Percentiles rank a stretch among this genome's conserved stretches.
Evolutionary conservation across 2,113 vertebrate genomes (phyloP).

Genomic region (Pionites leucogaster): DNA sequence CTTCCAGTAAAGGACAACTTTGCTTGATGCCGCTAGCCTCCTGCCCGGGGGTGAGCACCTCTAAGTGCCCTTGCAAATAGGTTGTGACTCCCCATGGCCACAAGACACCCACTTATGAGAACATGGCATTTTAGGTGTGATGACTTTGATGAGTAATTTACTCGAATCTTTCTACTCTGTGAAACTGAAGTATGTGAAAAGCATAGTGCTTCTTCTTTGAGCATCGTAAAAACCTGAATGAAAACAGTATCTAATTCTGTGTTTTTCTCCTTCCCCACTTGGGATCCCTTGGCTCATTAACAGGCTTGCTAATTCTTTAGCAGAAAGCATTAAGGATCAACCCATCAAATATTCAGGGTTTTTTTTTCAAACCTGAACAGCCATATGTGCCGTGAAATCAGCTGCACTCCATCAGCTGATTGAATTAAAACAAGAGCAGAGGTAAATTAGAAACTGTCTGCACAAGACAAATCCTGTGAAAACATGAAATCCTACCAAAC

Average conservation of each 20-base stretch:
- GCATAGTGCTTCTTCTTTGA: neutral
- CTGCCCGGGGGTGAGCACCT: neutral
- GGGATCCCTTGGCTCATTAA: conserved; percentile 50
- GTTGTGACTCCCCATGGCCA: neutral
- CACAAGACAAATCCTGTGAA: conserved; percentile 56
- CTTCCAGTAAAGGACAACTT: neutral
- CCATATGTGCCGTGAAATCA: conserved; percentile 57
- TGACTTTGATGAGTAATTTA: neutral
- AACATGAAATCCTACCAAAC: conserved; percentile 56
- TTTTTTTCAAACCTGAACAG: conserved; percentile 34
- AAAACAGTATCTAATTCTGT: conserved; percentile 4
- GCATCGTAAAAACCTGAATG: neutral
- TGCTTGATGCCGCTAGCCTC: neutral
- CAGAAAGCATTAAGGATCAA: conserved; percentile 40
- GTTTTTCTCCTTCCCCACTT: neutral
- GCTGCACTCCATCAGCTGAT: conserved; percentile 58
- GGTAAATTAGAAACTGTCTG: conserved; percentile 63
- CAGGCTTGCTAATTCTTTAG: conserved; percentile 42
- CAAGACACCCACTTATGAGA: neutral
- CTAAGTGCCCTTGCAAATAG: neutral
- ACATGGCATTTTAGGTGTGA: neutral
- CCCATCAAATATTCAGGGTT: conserved; percentile 40
- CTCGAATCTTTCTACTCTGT: neutral
- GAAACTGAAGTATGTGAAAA: neutral
- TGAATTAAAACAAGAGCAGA: conserved; percentile 64